Evolutionary conservation across 2,113 vertebrate species (phyloP), one percentile per base, ranked within the genome.

Genomic region (Noturus placidus): DNA sequence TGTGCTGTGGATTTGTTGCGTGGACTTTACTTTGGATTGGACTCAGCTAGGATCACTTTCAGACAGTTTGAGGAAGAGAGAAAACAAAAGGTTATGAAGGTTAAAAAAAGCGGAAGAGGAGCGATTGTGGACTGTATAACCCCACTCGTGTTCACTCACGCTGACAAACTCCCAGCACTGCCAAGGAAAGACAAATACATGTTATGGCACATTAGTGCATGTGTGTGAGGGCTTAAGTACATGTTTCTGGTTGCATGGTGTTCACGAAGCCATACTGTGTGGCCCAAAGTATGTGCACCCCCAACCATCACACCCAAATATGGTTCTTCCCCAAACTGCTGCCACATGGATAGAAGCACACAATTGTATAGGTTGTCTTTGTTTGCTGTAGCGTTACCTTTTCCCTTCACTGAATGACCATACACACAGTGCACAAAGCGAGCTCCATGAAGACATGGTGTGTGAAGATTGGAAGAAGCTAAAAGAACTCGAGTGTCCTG

Each of bases 131-230:
- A 59, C 38, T 4, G 38, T 86, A 92, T 4, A n/a, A 19, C 46
- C 38, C 72, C 22, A 57, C 13, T 61, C 25, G 15, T 42, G 88
- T 46, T 84, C 85, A 95, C 92, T 94, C 93, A 93, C 89, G 22
- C 83, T 69, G 22, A 74, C 22, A 89, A 88, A 0, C 7, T 90
- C 92, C 91, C n/a, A 91, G 46, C 63, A 91, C 93, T 94, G 93
- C 84, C 69, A 88, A 91, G 27, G 63, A 89, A 17, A 81, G 87
- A 85, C 81, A 94, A 56, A 91, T 80, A 92, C 22, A 84, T 82
- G 59, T 72, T 81, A 84, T 5, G 15, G 22, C 35, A 80, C 20
- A 61, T 8, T 61, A 20, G n/a, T 80, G 54, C 30, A 30, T 27
- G 27, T 85, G 50, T 54, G 72, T 14, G 59, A 3, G 20, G 22